Evolutionary conservation across 1,140 invertebrate species (phyloP).

Genomic region (Nymphalis io): DNA sequence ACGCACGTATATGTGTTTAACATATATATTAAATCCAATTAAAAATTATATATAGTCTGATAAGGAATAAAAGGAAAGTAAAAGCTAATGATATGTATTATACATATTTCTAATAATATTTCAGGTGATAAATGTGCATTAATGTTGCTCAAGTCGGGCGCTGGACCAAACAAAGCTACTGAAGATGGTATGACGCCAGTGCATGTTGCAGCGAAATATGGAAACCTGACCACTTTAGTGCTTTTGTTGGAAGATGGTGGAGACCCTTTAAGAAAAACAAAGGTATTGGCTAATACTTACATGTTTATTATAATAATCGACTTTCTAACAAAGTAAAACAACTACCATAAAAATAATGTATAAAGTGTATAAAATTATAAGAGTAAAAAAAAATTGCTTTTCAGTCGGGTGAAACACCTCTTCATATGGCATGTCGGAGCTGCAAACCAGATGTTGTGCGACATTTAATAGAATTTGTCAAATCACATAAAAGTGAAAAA

Average conservation of each 20-base stretch:
- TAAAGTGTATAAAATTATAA: too few species aligned
- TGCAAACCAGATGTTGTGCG: slow-evolving; percentile 93
- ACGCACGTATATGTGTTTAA: background rate
- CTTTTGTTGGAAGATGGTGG: slow-evolving; percentile 94
- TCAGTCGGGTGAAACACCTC: slow-evolving; percentile 96
- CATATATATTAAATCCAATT: too few species aligned
- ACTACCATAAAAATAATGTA: too few species aligned
- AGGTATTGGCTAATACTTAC: slow-evolving; percentile 82
- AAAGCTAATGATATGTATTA: too few species aligned
- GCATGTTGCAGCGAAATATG: slow-evolving; percentile 94
- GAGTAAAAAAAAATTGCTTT: slow-evolving; percentile 38
- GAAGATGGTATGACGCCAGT: slow-evolving; percentile 97
- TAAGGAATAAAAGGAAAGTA: too few species aligned
- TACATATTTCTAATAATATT: too few species aligned
- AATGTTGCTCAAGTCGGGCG: slow-evolving; percentile 98
- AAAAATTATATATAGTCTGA: too few species aligned
- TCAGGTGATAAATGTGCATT: slow-evolving; percentile 93
- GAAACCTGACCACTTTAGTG: slow-evolving; percentile 91
- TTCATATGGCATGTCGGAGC: slow-evolving; percentile 93
- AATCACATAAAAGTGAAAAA: slow-evolving; percentile 86
- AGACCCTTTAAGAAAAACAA: slow-evolving; percentile 93
- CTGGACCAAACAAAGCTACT: slow-evolving; percentile 94
- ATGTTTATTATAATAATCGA: background rate
- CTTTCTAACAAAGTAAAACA: too few species aligned
- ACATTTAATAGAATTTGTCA: slow-evolving; percentile 92